These are phyloP conservation scores for Geotrypetes seraphini DNA, from an alignment of 2,797 vertebrate species.

Conservation along the genomic window DNA sequence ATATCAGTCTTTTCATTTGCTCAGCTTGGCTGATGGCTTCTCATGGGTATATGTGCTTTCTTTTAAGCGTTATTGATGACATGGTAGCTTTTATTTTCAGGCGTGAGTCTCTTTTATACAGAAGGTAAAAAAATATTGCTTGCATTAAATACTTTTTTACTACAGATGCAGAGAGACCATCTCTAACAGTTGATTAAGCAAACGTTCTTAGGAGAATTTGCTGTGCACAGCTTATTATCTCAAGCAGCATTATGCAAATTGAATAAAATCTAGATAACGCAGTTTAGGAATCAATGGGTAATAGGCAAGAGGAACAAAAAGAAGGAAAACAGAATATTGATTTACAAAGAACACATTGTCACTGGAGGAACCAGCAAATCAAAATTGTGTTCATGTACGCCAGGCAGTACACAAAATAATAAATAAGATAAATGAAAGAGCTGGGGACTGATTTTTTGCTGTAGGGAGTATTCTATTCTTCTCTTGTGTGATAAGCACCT, in stretches of 20 bases:
- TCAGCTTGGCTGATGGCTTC: too few relatives aligned
- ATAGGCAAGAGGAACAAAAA: background rate
- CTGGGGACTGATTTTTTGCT: background rate
- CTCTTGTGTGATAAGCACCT: background rate
- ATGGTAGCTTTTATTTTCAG: background rate
- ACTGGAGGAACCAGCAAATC: background rate
- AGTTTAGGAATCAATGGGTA: background rate
- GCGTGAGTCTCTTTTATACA: background rate
- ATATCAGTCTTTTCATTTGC: too few relatives aligned
- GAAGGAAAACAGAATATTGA: fast-evolving
- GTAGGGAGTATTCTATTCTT: fast-evolving
- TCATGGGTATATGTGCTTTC: too few relatives aligned
- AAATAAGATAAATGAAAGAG: background rate
- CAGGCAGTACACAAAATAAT: background rate
- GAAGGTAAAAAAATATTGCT: background rate
- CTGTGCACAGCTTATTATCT: background rate
- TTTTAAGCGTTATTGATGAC: background rate
- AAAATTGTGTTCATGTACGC: background rate
- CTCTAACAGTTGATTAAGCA: constrained; percentile 2
- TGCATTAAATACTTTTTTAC: constrained; percentile 7
- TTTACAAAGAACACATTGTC: background rate
- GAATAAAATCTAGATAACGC: background rate
- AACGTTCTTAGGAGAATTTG: background rate
- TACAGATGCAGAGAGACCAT: constrained; percentile 1
- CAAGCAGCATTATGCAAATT: background rate